These are phyloP conservation scores for Microctenopoma lineatum DNA, from an alignment of 2,797 vertebrate genomes.

Conservation along the genomic window DNA sequence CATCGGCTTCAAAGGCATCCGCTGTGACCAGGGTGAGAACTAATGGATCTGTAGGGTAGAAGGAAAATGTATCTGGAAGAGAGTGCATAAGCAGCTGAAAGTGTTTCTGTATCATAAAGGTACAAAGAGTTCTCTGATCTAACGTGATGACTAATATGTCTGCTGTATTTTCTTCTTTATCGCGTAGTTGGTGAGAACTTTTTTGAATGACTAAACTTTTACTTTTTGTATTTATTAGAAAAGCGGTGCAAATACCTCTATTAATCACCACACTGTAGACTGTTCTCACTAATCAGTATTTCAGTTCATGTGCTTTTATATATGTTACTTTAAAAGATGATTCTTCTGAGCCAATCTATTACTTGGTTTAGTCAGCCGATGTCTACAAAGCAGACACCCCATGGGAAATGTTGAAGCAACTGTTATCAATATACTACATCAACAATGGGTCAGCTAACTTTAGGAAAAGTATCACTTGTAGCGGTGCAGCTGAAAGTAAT, in stretches of 20 bases:
- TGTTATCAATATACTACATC: too few relatives aligned
- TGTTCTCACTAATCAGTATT: too few relatives aligned
- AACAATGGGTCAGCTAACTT: too few relatives aligned
- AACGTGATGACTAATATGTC: not conserved
- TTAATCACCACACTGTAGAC: not conserved
- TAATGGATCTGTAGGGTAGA: not conserved
- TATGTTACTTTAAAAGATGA: too few relatives aligned
- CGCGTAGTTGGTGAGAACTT: not conserved
- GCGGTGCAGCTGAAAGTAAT: too few relatives aligned
- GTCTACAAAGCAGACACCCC: too few relatives aligned
- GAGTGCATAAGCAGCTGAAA: not conserved
- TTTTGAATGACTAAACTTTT: not conserved
- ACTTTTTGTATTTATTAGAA: not conserved
- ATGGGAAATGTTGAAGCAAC: too few relatives aligned
- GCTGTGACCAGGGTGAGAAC: slow-evolving; percentile 93
- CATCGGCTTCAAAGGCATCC: slow-evolving; percentile 95
- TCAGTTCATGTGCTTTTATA: not conserved
- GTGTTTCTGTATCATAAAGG: not conserved
- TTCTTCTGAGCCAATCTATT: too few relatives aligned
- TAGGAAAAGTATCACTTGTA: too few relatives aligned
- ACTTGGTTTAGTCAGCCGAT: too few relatives aligned
- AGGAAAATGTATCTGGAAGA: not conserved
- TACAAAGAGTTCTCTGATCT: not conserved
- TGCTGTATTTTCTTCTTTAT: not conserved
- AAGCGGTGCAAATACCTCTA: not conserved